Evolutionary conservation across 2,797 vertebrate genomes (phyloP).

Genomic region (Siniperca scherzeri): DNA sequence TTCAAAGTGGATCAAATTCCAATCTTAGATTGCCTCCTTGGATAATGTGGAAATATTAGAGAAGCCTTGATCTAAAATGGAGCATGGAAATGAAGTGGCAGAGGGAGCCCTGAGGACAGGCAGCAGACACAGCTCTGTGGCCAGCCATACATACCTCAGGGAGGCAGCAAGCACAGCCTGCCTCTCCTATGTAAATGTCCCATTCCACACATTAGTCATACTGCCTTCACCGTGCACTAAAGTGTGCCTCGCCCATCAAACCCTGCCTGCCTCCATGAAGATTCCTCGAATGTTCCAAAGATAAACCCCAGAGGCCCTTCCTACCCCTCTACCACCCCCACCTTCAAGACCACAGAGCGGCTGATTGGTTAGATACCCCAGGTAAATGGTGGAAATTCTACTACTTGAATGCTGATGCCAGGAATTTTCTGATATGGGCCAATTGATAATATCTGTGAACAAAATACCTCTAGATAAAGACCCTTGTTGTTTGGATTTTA

Average conservation of each 20-base stretch:
- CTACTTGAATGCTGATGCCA: slow-evolving; percentile 77
- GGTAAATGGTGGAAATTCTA: slow-evolving; percentile 77
- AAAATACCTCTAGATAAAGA: slow-evolving; percentile 46
- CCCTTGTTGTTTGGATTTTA: slow-evolving; percentile 26
- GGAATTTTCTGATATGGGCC: slow-evolving; percentile 59
- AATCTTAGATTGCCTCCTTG: slow-evolving; percentile 87
- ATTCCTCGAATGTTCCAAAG: slow-evolving; percentile 81
- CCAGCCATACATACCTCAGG: slow-evolving; percentile 83
- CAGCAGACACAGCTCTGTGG: slow-evolving; percentile 79
- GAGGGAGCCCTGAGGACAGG: slow-evolving; percentile 84
- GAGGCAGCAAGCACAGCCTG: slow-evolving; percentile 79
- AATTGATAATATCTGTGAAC: slow-evolving; percentile 56
- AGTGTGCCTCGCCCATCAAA: slow-evolving; percentile 83
- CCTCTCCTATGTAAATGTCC: slow-evolving; percentile 86
- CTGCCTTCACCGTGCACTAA: slow-evolving; percentile 82
- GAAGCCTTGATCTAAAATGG: slow-evolving; percentile 87
- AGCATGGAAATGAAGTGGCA: slow-evolving; percentile 88
- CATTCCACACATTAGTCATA: slow-evolving; percentile 86
- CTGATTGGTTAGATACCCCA: slow-evolving; percentile 80
- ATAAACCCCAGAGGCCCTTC: slow-evolving; percentile 82
- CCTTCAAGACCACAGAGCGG: slow-evolving; percentile 65
- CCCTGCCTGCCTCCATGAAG: slow-evolving; percentile 79
- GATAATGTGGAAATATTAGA: slow-evolving; percentile 87
- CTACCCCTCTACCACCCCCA: slow-evolving; percentile 68
- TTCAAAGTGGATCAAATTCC: slow-evolving; percentile 86